Evolutionary conservation across 2,797 vertebrate genomes (phyloP), one percentile per base, ranked within the genome.

Genomic region (Enteromius treurensis): DNA sequence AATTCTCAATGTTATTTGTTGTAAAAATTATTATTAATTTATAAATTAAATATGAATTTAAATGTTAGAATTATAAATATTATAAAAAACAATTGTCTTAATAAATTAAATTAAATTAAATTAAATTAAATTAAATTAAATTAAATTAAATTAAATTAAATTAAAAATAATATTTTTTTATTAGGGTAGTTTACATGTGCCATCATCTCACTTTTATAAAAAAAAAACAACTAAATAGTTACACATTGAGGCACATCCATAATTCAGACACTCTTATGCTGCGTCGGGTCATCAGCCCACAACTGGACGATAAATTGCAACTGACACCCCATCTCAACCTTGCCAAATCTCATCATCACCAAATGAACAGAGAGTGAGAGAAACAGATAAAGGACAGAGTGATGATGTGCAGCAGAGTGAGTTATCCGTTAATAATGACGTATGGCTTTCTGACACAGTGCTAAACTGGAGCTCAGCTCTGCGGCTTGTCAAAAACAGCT

Each of bases 291-390:
- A 85, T 74, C 53, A 8, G 49, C 69, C 80, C 91, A 90, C 89
- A 92, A 89, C 89, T 10, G 77, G 90, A 71, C 81, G 89, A 68
- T 69, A 84, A 93, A 95, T 92, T 90, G 83, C 90, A 86, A 91
- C 92, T 95, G 95, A 95, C 94, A 96, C 92, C 65, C 83, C 91
- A 92, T 91, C 94, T 94, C 92, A 92, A 91, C 89, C 90, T 93
- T 95, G 95, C 93, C 95, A 95, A 87, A 91, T 88, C 90, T 90
- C 91, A 94, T 94, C 92, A 92, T 69, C 29, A 13, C 92, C 93
- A 90, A 83, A 21, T 10, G 84, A 77, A 78, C 26, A 76, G 64
- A 89, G 87, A 65, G 69, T 0, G 42, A 80, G 26, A 40, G 29
- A 34, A 79, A 73, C 69, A 55, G 60, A 74, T 45, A 69, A 84